Evolutionary conservation across 2,888 invertebrate genomes (phyloP), one percentile per base, ranked within the genome.

Genomic region (Tinea pellionella): DNA sequence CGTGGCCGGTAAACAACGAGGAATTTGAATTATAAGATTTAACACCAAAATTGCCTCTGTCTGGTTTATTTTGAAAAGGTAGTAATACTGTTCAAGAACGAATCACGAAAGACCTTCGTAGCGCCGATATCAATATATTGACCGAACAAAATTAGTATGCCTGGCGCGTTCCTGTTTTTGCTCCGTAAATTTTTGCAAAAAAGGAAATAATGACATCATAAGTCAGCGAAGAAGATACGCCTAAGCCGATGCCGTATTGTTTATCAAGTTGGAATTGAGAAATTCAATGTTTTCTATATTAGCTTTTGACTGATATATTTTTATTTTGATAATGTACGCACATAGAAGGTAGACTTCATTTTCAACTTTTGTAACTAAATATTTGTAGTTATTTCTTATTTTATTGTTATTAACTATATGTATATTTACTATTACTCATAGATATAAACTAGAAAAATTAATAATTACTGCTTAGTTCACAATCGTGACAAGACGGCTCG

Each of bases 171-270:
- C 72, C 72, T 78, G 75, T 79, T 84, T 83, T 81, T 74, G 70
- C 78, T 75, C 73, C 71, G 74, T 76, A 80, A 74, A 70, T 81
- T 85, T 83, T 80, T 75, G 68, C 69, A 78, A 83, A 85, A 84
- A 76, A 73, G 75, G 74, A 81, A 78, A 81, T 86, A 83, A 86
- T 86, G 82, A 84, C 78, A 78, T 80, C 79, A 78, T 80, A 78
- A 78, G 81, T 83, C 80, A 78, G 75, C 61, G 61, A 74, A 72
- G 73, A 75, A 82, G 86, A 85, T 85, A 85, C 83, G 75, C 73
- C 71, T 73, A 69, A 74, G 73, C 76, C 61, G 73, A 47, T 69
- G 69, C 72, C 75, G 71, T 76, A 75, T 77, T 80, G 77, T 81
- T 81, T 80, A 79, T 78, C 75, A 73, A 73, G 76, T 77, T 72